phyloP scores from a whole-genome alignment of 2,113 vertebrate genomes.

The Hippocampus zosterae region DNA sequence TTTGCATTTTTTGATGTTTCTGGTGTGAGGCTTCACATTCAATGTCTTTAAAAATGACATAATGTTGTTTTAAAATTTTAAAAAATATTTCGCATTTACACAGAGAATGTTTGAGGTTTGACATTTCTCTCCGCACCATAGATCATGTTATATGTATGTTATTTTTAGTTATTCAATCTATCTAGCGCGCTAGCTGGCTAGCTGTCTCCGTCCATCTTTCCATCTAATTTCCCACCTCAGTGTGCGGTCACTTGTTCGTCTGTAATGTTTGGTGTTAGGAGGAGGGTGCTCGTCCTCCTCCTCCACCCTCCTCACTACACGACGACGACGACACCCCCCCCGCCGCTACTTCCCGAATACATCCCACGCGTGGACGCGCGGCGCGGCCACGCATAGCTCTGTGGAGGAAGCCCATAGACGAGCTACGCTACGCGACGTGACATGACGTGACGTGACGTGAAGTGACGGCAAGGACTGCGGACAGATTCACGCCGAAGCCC shows the following conservation, averaged over 20 bases:
- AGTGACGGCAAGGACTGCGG: conserved; percentile 5
- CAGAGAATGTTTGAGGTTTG: too few species aligned
- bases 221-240: background rate
- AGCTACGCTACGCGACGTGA: conserved; percentile 36
- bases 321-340: background rate
- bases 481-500: background rate
- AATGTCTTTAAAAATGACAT: too few species aligned
- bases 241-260: background rate
- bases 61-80: too few species aligned
- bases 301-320: background rate
- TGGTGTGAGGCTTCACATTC: too few species aligned
- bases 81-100: too few species aligned
- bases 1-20: too few species aligned
- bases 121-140: too few species aligned
- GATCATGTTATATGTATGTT: too few species aligned
- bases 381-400: conserved; percentile 21
- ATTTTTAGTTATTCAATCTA: too few species aligned
- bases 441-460: conserved; percentile 4
- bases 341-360: conserved; percentile 5
- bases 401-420: conserved; percentile 15
- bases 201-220: too few species aligned
- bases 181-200: too few species aligned
- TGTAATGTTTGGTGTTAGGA: background rate
- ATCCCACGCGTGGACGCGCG: conserved; percentile 54
- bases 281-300: background rate